A percentile compares a stretch with the other conserved stretches of the same genome.
Evolutionary conservation across 2,797 vertebrate species (phyloP).

Genomic region (Scarus forsteni): DNA sequence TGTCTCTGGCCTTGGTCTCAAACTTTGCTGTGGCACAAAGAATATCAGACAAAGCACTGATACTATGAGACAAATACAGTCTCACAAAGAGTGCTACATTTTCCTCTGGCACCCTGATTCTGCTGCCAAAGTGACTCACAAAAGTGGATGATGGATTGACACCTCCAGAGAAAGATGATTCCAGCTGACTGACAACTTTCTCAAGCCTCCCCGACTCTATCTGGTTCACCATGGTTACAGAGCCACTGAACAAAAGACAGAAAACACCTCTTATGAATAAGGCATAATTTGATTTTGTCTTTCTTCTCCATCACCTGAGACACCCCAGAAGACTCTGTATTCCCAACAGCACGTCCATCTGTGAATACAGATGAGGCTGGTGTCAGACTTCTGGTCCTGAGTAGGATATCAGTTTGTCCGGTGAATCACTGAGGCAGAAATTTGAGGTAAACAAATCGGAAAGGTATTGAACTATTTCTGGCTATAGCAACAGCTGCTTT

Average conservation of each 20-base stretch:
- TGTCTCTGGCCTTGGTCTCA: too few relatives aligned
- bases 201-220: conserved; percentile 18
- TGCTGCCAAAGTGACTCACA: conserved; percentile 52
- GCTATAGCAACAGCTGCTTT: not conserved
- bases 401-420: conserved; percentile 36
- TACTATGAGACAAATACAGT: not conserved
- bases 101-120: conserved; percentile 43
- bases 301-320: conserved; percentile 52
- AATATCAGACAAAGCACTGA: conserved; percentile 36
- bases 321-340: conserved; percentile 48
- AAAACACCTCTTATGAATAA: conserved; percentile 20
- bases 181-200: conserved; percentile 51
- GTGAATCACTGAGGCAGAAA: conserved; percentile 25
- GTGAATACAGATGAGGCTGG: conserved; percentile 53
- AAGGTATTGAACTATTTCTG: conserved; percentile 14
- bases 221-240: conserved; percentile 48
- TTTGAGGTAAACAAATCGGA: conserved; percentile 16
- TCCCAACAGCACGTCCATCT: conserved; percentile 33
- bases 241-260: conserved; percentile 19
- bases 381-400: conserved; percentile 23
- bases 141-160: conserved; percentile 42
- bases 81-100: conserved; percentile 25
- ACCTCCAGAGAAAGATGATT: conserved; percentile 48
- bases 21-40: conserved; percentile 7
- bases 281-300: conserved; percentile 56